These are phyloP conservation scores for Dolichomitus sp. DNA, from an alignment of 2,888 invertebrate species.

Conservation along the genomic window DNA sequence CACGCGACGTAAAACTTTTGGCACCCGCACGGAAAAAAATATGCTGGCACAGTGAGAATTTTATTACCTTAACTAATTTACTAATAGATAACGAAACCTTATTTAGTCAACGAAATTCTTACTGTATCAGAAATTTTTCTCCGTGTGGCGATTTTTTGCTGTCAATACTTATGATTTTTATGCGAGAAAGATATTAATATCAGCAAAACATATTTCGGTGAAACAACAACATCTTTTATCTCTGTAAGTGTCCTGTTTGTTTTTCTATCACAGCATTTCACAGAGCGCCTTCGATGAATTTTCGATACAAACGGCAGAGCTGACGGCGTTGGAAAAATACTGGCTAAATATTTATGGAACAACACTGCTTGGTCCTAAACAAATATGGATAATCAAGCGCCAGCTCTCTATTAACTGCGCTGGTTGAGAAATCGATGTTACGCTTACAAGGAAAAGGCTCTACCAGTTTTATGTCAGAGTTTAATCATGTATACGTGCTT, in stretches of 20 bases:
- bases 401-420: background rate
- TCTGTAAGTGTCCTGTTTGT: no score
- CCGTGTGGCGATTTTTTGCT: no score
- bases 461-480: background rate
- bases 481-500: constrained; percentile 1
- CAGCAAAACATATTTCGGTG: no score
- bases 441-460: background rate
- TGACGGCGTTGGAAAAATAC: background rate
- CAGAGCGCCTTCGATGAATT: no score
- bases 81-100: background rate
- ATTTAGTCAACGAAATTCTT: background rate
- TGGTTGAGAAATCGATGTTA: background rate
- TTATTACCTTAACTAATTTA: background rate
- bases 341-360: background rate
- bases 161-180: no score
- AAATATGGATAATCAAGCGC: background rate
- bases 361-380: background rate
- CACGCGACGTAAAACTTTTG: constrained; percentile 8
- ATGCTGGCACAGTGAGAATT: background rate
- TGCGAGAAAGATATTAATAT: no score
- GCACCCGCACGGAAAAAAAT: background rate
- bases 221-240: no score
- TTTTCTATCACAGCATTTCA: no score
- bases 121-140: no score
- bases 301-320: background rate